A percentile compares a stretch with the other conserved stretches of the same genome.
These are phyloP conservation scores for Monodelphis domestica DNA, from an alignment of 2,797 vertebrate species.

Conservation along the genomic window DNA sequence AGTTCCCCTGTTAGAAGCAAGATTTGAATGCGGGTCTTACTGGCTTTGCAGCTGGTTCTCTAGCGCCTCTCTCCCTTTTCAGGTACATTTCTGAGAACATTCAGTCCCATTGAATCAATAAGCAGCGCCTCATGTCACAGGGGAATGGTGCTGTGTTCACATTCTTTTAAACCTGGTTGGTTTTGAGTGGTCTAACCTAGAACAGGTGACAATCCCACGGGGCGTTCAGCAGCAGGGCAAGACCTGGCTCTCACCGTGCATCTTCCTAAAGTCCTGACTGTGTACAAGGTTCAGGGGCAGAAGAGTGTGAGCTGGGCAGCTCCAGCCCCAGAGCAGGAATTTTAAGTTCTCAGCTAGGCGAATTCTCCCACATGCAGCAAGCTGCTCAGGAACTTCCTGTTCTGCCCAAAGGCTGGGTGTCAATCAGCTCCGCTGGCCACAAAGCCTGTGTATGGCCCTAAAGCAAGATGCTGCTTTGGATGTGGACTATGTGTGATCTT, in stretches of 20 bases:
- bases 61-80: neutral
- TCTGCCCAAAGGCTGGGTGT: slow-evolving; percentile 66
- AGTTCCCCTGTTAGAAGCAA: neutral
- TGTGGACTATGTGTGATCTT: neutral
- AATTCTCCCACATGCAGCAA: slow-evolving; percentile 50
- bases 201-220: neutral
- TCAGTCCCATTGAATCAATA: neutral
- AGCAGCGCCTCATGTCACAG: neutral
- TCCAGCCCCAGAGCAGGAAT: slow-evolving; percentile 70
- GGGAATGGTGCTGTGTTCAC: neutral
- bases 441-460: slow-evolving; percentile 34
- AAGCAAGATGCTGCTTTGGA: slow-evolving; percentile 25
- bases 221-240: neutral
- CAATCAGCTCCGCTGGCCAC: slow-evolving; percentile 50
- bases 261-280: neutral
- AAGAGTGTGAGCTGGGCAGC: slow-evolving; percentile 60
- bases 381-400: slow-evolving; percentile 71
- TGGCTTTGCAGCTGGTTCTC: neutral
- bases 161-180: neutral
- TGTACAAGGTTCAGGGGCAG: neutral
- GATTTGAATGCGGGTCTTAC: neutral
- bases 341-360: slow-evolving; percentile 62
- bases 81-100: neutral
- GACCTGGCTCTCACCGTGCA: fast-evolving
- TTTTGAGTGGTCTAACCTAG: too few relatives aligned